Percentiles rank a stretch among this genome's conserved stretches.
These are phyloP conservation scores for Megamerina dolium DNA, from an alignment of 2,888 invertebrate genomes.

Conservation along the genomic window DNA sequence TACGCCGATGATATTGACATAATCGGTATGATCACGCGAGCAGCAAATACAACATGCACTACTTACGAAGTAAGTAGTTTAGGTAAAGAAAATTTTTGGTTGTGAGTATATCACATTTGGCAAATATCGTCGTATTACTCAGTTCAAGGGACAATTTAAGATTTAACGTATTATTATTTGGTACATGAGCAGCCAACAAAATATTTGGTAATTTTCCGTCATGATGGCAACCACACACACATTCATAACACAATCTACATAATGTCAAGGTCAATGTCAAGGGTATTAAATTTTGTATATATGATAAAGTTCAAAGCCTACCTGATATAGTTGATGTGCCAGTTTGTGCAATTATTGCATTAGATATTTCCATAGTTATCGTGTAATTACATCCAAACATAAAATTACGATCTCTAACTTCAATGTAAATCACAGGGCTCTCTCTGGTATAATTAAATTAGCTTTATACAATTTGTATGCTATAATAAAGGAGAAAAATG, in stretches of 20 bases:
- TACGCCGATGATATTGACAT: too few relatives aligned
- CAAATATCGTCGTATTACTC: not conserved
- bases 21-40: too few relatives aligned
- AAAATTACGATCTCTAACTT: constrained; percentile 37
- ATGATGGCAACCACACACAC: constrained; percentile 38
- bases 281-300: too few relatives aligned
- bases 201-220: constrained; percentile 29
- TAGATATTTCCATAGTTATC: constrained; percentile 37
- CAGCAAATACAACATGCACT: too few relatives aligned
- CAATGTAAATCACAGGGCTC: constrained; percentile 28
- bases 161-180: constrained; percentile 29
- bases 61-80: too few relatives aligned
- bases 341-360: constrained; percentile 22
- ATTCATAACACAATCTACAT: constrained; percentile 35
- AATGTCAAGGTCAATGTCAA: too few relatives aligned
- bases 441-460: too few relatives aligned
- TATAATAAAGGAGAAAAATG: too few relatives aligned
- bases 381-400: constrained; percentile 41
- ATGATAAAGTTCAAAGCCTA: constrained; percentile 13
- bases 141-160: constrained; percentile 31
- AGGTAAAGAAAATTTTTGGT: constrained; percentile 21
- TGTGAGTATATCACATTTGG: not conserved
- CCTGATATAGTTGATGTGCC: constrained; percentile 32
- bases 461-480: too few relatives aligned
- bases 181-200: constrained; percentile 24